A percentile compares a stretch with the other conserved stretches of the same genome.
These are phyloP conservation scores for Lepus americanus DNA, from an alignment of 2,113 vertebrate species.

Conservation along the genomic window DNA sequence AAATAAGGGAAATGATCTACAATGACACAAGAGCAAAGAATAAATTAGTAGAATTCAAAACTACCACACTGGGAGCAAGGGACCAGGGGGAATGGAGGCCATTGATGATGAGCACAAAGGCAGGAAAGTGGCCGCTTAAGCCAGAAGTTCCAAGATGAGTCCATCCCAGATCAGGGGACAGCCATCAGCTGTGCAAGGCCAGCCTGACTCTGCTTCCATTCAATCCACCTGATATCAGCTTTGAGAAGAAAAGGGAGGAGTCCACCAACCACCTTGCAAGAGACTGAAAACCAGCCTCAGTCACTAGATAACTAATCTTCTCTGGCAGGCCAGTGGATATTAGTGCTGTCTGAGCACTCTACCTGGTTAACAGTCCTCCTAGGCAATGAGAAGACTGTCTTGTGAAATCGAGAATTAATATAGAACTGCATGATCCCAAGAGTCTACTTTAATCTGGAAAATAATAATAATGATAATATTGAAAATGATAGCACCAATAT, in stretches of 20 bases:
- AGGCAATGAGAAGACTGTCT: neutral
- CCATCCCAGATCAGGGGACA: neutral
- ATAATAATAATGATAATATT: neutral
- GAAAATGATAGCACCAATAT: neutral
- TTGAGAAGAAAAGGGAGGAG: neutral
- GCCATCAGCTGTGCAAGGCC: neutral
- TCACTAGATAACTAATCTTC: neutral
- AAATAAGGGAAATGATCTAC: neutral
- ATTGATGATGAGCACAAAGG: neutral
- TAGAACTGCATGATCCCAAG: neutral
- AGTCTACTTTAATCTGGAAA: neutral
- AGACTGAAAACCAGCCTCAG: neutral
- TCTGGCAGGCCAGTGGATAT: neutral
- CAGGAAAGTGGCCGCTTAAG: neutral
- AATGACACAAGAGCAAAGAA: too few relatives aligned
- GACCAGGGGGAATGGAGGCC: neutral
- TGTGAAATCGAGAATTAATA: neutral
- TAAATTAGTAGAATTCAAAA: neutral
- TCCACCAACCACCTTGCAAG: neutral
- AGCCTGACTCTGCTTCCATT: neutral
- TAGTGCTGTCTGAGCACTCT: neutral
- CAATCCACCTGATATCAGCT: neutral
- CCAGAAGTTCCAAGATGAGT: neutral
- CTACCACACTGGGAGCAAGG: fast-evolving
- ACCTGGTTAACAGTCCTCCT: neutral